Evolutionary conservation across 1,140 invertebrate species (phyloP).

Genomic region (Nebria ingens): DNA sequence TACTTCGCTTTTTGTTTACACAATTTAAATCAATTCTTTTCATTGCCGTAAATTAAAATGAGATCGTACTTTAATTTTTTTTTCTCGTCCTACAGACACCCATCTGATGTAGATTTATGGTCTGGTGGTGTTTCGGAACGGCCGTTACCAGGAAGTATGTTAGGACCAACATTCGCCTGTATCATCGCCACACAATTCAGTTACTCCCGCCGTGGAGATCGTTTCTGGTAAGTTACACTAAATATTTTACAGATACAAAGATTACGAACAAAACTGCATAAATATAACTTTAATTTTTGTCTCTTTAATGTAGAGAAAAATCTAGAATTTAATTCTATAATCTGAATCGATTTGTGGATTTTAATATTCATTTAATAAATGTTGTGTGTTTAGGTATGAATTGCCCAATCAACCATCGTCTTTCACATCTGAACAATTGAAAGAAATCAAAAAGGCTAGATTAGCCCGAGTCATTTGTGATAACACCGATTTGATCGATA

Average conservation of each 20-base stretch:
- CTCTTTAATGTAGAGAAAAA: no score
- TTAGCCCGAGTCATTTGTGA: slow-evolving; percentile 88
- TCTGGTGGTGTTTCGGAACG: slow-evolving; percentile 86
- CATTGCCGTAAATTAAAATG: no score
- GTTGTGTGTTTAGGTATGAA: slow-evolving; percentile 55
- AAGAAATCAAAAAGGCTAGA: slow-evolving; percentile 78
- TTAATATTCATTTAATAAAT: not conserved
- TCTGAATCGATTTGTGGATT: not conserved
- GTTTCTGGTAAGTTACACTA: slow-evolving; percentile 87
- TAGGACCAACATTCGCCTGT: slow-evolving; percentile 92
- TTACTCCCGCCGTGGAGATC: slow-evolving; percentile 79
- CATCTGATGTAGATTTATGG: slow-evolving; percentile 83
- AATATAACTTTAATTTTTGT: no score
- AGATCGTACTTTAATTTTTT: no score
- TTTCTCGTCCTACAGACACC: slow-evolving; percentile 47
- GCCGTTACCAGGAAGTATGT: slow-evolving; percentile 74
- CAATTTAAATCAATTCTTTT: no score
- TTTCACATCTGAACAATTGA: slow-evolving; percentile 81
- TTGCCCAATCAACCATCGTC: slow-evolving; percentile 83
- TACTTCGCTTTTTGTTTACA: not conserved
- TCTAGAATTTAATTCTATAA: no score
- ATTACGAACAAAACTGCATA: no score
- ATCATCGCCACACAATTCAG: slow-evolving; percentile 95
- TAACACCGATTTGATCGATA: slow-evolving; percentile 86
- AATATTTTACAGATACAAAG: no score